Evolutionary conservation across 1,140 invertebrate species (phyloP), one percentile per base, ranked within the genome.

Genomic region (Drosophila triauraria): DNA sequence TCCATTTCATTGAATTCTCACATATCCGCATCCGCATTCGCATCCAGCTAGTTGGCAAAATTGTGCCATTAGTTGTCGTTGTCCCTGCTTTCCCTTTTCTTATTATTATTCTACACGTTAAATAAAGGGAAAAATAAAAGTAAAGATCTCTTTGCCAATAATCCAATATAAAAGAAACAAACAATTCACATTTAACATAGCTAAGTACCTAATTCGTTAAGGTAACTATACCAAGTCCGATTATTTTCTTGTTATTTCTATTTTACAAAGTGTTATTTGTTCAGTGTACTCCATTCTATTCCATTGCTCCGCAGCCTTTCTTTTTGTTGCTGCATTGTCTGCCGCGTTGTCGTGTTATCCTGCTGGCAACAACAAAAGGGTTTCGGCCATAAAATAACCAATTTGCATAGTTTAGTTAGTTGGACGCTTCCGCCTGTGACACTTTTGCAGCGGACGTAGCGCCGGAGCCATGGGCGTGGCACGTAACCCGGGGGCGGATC

Each of bases 1-100:
- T 90, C 85, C 85, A 90, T 90, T 90, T 90, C 85, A 90, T 90
- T 90, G 85, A 90, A 90, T 90, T 82, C 85, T 90, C 85, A 90
- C 85, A 90, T 90, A 90, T 90, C 85, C 85, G 82, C 65, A 65
- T 75, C 63, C 57, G 70, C 59, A 77, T 64, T 62, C 63, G 67
- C 78, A 83, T 77, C 56, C 69, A 78, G 84, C 84, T 83, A 87
- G 84, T 88, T 80, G 80, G 77, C 87, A 58, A 88, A 88, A 88
- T 85, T 88, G 85, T 88, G 85, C 84, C 85, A 88, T 88, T 90
- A 90, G 78, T 69, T 78, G 65, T 23, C 80, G 68, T 67, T 82
- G 83, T 82, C 77, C 76, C 71, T 87, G 77, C 64, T 70, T 62
- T 78, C 61, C 58, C 63, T 46, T 64, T 72, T 79, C 42, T 42